Evolutionary conservation across 2,888 invertebrate genomes (phyloP).

Genomic region (Volucella bombylans): DNA sequence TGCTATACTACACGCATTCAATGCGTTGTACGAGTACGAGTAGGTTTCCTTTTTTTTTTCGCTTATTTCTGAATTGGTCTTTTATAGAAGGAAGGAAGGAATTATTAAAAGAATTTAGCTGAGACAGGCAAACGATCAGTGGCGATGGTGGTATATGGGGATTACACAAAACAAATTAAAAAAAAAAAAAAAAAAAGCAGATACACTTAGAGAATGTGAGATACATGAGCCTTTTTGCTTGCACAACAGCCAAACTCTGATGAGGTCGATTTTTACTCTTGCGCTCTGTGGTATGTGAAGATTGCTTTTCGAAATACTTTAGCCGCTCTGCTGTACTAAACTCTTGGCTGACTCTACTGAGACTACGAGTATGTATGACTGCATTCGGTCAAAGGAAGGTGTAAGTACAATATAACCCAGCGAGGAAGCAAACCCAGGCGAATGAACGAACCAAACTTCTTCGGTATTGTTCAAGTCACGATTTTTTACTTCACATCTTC

Average conservation of each 20-base stretch:
- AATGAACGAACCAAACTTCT: constrained; percentile 78
- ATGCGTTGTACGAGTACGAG: constrained; percentile 45
- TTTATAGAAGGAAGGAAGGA: constrained; percentile 50
- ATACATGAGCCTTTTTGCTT: constrained; percentile 62
- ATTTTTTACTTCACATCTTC: constrained; percentile 77
- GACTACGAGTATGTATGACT: constrained; percentile 23
- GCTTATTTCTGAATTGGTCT: constrained; percentile 15
- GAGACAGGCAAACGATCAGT: not conserved
- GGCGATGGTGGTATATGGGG: constrained; percentile 63
- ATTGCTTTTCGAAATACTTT: constrained; percentile 69
- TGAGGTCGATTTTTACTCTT: constrained; percentile 68
- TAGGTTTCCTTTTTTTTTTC: not conserved
- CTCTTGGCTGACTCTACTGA: constrained; percentile 46
- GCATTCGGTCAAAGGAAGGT: constrained; percentile 68
- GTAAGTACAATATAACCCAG: constrained; percentile 36
- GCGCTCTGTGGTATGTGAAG: constrained; percentile 68
- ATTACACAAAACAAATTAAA: constrained; percentile 53
- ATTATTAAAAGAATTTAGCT: constrained; percentile 72
- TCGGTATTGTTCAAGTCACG: constrained; percentile 82
- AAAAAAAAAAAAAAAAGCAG: constrained; percentile 14
- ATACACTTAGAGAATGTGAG: constrained; percentile 64
- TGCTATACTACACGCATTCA: constrained; percentile 66
- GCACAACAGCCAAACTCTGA: constrained; percentile 60
- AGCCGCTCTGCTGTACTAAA: constrained; percentile 44
- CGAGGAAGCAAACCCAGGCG: constrained; percentile 5